Evolutionary conservation across 2,797 vertebrate genomes (phyloP).

Genomic region (Malacoraja senta): DNA sequence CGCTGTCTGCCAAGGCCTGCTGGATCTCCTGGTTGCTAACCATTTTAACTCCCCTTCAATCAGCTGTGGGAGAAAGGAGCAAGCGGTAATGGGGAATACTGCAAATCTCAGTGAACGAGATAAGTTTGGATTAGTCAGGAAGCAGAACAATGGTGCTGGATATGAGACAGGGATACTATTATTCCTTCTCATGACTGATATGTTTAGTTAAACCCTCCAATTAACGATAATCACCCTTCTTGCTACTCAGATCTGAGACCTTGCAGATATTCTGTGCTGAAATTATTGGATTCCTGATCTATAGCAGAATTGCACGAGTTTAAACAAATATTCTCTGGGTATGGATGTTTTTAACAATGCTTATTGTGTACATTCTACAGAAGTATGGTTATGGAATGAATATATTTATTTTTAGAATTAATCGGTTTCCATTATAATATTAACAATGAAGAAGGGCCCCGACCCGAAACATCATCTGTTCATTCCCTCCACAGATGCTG

Average conservation of each 20-base stretch:
- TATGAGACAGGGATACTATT: too few species aligned
- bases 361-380: neutral
- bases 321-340: neutral
- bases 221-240: neutral
- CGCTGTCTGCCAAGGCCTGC: too few species aligned
- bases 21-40: too few species aligned
- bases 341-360: neutral
- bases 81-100: neutral
- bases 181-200: too few species aligned
- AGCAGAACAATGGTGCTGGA: too few species aligned
- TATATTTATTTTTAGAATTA: neutral
- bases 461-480: too few species aligned
- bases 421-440: neutral
- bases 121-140: too few species aligned
- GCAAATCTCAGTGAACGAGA: neutral
- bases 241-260: neutral
- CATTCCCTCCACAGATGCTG: too few species aligned
- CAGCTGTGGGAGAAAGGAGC: neutral
- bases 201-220: neutral
- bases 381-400: neutral
- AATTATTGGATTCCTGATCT: neutral
- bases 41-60: neutral
- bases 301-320: neutral
- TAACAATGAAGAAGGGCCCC: too few species aligned
- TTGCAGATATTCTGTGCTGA: neutral